Conservation (phyloP, 1,140 invertebrate species). For the Triops cancriformis region DNA sequence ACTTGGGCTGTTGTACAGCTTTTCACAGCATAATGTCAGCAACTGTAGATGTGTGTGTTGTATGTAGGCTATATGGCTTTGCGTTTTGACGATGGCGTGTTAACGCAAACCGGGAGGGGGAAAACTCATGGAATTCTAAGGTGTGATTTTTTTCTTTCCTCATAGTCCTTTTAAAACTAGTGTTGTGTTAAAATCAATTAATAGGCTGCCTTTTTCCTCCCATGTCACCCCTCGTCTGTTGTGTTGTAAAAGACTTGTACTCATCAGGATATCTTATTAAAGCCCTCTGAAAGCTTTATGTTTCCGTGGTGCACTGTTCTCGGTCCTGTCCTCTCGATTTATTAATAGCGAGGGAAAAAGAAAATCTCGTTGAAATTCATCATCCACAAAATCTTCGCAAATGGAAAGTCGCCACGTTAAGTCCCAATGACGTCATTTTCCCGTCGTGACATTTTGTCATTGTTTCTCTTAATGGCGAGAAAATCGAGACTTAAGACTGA, state of each 20-base stretch:
- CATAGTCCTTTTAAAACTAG: not conserved
- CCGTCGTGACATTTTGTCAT: too few species aligned
- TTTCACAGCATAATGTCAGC: not conserved
- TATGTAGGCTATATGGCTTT: not conserved
- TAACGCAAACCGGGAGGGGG: not conserved
- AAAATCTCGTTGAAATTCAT: too few species aligned
- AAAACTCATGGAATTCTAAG: not conserved
- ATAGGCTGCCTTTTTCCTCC: not conserved
- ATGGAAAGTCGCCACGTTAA: too few species aligned
- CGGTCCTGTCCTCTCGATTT: too few species aligned
- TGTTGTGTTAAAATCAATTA: not conserved
- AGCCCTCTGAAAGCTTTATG: too few species aligned
- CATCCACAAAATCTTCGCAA: too few species aligned
- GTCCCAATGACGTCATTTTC: too few species aligned
- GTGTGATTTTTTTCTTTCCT: not conserved
- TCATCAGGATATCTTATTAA: too few species aligned
- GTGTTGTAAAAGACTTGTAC: not conserved
- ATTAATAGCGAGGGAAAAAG: too few species aligned
- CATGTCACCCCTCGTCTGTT: not conserved
- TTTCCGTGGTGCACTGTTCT: too few species aligned
- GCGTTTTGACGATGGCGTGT: conserved; percentile 4
- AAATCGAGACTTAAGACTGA: too few species aligned
- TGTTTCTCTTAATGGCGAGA: too few species aligned
- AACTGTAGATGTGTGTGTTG: not conserved
- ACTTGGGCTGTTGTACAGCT: not conserved